Evolutionary conservation across 2,888 invertebrate genomes (phyloP).

Genomic region (Nomada fucata): DNA sequence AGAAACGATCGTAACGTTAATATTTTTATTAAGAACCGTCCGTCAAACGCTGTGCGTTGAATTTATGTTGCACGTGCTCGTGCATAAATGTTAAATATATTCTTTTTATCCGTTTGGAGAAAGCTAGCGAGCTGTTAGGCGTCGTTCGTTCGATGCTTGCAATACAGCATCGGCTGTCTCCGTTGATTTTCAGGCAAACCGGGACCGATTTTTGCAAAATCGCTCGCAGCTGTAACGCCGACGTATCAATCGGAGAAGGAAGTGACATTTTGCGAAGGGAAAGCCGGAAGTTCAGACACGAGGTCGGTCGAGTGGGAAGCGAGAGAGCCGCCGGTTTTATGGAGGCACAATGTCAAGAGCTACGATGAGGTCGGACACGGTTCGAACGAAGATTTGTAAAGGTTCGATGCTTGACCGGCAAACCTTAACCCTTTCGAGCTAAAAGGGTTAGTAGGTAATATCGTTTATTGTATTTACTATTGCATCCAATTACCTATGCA

Average conservation of each 20-base stretch:
- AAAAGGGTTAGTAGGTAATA: background rate
- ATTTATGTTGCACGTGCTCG: too few relatives aligned
- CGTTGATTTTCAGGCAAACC: slow-evolving; percentile 17
- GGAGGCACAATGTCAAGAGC: slow-evolving; percentile 61
- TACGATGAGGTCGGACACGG: slow-evolving; percentile 43
- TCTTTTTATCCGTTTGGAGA: slow-evolving; percentile 19
- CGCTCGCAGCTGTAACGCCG: slow-evolving; percentile 30
- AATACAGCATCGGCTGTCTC: background rate
- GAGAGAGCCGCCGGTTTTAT: slow-evolving; percentile 36
- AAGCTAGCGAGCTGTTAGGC: slow-evolving; percentile 15
- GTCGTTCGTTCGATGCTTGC: slow-evolving; percentile 14
- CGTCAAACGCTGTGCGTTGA: background rate
- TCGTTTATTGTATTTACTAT: background rate
- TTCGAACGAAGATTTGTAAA: background rate
- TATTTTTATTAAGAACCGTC: background rate
- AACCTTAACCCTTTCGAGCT: background rate
- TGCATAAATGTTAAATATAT: background rate
- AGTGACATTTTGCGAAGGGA: slow-evolving; percentile 75
- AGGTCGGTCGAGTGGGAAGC: slow-evolving; percentile 60
- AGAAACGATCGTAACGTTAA: background rate
- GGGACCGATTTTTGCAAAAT: slow-evolving; percentile 64
- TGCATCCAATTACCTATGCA: background rate
- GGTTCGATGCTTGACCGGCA: background rate
- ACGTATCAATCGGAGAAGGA: slow-evolving; percentile 66
- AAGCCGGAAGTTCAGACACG: slow-evolving; percentile 74